A percentile compares a stretch with the other conserved stretches of the same genome.
These are phyloP conservation scores for Pimephales promelas DNA, from an alignment of 2,113 vertebrate species.

Conservation along the genomic window DNA sequence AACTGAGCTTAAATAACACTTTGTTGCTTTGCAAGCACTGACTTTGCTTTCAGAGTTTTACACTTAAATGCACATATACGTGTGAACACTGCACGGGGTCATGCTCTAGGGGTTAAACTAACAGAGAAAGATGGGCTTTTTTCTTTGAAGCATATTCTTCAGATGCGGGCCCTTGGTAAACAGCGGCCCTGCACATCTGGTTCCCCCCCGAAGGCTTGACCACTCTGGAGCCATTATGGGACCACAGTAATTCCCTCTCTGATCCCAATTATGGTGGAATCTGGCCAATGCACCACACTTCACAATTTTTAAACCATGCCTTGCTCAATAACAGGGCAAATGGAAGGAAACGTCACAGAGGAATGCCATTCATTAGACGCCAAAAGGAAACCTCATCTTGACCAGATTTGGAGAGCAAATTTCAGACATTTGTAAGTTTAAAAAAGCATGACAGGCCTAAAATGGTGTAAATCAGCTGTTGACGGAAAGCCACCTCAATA, in stretches of 20 bases:
- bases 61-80: background rate
- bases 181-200: constrained; percentile 32
- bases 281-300: constrained; percentile 60
- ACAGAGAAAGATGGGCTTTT: background rate
- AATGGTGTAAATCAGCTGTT: constrained; percentile 61
- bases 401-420: constrained; percentile 59
- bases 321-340: constrained; percentile 55
- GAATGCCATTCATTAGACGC: constrained; percentile 57
- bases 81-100: background rate
- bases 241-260: constrained; percentile 63
- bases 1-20: background rate
- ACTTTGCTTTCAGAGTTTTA: background rate
- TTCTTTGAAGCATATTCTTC: background rate
- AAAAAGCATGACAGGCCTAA: constrained; percentile 51
- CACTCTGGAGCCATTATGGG: constrained; percentile 59
- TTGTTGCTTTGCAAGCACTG: background rate
- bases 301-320: constrained; percentile 60
- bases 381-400: constrained; percentile 62
- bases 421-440: constrained; percentile 59
- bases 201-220: constrained; percentile 42
- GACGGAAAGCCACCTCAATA: constrained; percentile 60
- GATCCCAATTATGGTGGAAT: constrained; percentile 72
- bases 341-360: constrained; percentile 39
- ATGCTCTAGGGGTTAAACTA: constrained; percentile 14
- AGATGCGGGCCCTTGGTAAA: constrained; percentile 27